Evolutionary conservation across 2,888 invertebrate species (phyloP).

Genomic region (Agrotis ipsilon): DNA sequence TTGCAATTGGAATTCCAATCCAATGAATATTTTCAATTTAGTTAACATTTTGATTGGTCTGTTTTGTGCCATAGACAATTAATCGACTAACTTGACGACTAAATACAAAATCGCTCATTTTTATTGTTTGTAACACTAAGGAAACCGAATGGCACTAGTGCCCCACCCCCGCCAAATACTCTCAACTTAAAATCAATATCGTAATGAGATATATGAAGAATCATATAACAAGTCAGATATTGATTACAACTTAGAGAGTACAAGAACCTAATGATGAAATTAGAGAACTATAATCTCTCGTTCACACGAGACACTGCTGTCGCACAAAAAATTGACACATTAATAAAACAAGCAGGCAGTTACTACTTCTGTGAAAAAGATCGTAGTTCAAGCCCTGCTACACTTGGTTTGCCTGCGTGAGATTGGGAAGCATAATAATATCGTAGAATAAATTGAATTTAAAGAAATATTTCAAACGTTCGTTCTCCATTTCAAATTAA

Average conservation of each 20-base stretch:
- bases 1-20: no score
- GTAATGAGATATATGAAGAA: neutral
- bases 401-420: neutral
- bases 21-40: neutral
- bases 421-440: neutral
- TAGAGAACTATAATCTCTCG: neutral
- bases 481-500: neutral
- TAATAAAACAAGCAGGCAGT: neutral
- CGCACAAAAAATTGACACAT: neutral
- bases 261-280: neutral
- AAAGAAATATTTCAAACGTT: neutral
- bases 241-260: neutral
- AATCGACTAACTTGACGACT: constrained; percentile 23
- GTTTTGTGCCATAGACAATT: constrained; percentile 11
- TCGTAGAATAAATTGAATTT: neutral
- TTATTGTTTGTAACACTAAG: constrained; percentile 16
- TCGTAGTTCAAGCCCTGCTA: no score
- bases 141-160: neutral
- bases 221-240: neutral
- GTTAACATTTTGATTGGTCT: no score
- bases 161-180: neutral
- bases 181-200: constrained; percentile 32
- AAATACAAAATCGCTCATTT: neutral
- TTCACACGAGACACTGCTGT: neutral
- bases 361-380: neutral